These are phyloP conservation scores for Cygnus olor DNA, from an alignment of 2,797 vertebrate species.

Conservation along the genomic window DNA sequence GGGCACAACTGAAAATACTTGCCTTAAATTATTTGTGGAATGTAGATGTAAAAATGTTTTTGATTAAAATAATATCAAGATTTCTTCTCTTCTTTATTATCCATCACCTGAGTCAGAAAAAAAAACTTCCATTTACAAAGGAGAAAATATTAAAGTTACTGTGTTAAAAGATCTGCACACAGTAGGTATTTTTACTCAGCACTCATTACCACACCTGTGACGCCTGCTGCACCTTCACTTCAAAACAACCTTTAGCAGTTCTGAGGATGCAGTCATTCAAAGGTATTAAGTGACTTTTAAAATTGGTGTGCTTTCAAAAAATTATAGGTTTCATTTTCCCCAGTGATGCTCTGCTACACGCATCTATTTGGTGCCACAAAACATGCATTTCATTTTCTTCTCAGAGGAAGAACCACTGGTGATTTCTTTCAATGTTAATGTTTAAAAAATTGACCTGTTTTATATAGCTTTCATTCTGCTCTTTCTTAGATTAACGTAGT, in stretches of 20 bases:
- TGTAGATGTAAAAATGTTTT: not conserved
- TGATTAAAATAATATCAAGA: no score
- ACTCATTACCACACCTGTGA: not conserved
- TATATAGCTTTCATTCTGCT: not conserved
- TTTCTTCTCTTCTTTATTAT: no score
- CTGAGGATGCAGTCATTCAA: not conserved
- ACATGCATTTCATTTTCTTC: not conserved
- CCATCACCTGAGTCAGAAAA: not conserved
- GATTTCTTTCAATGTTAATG: not conserved
- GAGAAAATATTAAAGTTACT: not conserved
- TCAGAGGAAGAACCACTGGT: not conserved
- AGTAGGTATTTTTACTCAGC: not conserved
- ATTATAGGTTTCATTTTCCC: not conserved
- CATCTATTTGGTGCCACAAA: not conserved
- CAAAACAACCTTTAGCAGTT: not conserved
- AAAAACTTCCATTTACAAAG: not conserved
- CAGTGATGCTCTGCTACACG: not conserved
- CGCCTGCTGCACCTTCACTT: not conserved
- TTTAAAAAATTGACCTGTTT: not conserved
- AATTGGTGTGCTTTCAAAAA: not conserved
- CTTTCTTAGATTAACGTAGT: not conserved
- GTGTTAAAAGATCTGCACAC: not conserved
- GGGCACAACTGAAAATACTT: not conserved
- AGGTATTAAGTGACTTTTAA: not conserved
- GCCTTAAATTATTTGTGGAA: not conserved